Evolutionary conservation across 2,797 vertebrate genomes (phyloP).

Genomic region (Ambastaia sidthimunki): DNA sequence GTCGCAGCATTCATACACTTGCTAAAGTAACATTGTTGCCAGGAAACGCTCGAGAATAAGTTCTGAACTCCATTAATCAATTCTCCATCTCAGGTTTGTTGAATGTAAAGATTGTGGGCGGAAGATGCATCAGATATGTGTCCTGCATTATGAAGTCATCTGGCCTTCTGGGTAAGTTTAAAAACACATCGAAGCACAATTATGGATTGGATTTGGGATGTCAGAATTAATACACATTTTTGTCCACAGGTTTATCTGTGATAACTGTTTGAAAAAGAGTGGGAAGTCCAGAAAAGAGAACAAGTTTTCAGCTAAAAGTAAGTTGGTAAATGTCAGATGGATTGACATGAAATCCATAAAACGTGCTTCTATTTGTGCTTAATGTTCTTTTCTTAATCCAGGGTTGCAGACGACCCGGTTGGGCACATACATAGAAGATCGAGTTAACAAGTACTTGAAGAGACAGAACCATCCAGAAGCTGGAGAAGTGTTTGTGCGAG

Average conservation of each 20-base stretch:
- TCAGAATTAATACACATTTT: not conserved
- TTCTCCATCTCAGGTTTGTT: constrained; percentile 84
- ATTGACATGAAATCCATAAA: not conserved
- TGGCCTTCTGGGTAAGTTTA: constrained; percentile 94
- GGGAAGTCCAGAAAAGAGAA: constrained; percentile 95
- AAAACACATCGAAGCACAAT: not conserved
- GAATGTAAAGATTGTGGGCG: constrained; percentile 99
- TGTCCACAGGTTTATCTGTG: constrained; percentile 91
- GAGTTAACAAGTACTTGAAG: constrained; percentile 16
- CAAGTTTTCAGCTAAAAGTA: constrained; percentile 98
- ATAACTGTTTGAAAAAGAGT: constrained; percentile 97
- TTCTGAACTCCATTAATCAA: not conserved
- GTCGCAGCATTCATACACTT: constrained; percentile 58
- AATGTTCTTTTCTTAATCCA: constrained; percentile 17
- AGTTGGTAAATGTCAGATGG: constrained; percentile 59
- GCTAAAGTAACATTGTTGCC: not conserved
- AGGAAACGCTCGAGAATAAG: not conserved
- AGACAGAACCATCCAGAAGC: constrained; percentile 14
- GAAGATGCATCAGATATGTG: constrained; percentile 99
- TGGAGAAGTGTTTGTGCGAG: constrained; percentile 6
- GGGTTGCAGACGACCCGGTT: constrained; percentile 10
- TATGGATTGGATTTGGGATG: not conserved
- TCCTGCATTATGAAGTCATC: constrained; percentile 96
- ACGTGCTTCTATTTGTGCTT: not conserved
- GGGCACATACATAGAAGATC: constrained; percentile 1